phyloP scores from a whole-genome alignment of 2,888 invertebrate species.

The Dyspetes luteomarginatus region DNA sequence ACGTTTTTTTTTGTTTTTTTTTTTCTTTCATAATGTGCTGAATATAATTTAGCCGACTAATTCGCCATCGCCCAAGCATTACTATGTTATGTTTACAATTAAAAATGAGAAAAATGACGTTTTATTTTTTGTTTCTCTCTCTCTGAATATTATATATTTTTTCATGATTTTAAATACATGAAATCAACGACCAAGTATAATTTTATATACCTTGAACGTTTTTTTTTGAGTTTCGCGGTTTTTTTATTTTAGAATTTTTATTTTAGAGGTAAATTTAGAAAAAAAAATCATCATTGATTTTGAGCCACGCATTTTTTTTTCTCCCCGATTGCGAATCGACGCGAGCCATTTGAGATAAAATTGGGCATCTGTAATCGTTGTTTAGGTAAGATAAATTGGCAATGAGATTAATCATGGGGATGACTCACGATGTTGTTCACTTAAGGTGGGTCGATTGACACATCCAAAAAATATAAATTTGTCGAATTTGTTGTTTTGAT shows the following conservation, averaged over 20 bases:
- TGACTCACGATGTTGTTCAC: slow-evolving; percentile 65
- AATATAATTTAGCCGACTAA: slow-evolving; percentile 34
- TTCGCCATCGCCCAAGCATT: slow-evolving; percentile 35
- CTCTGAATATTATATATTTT: slow-evolving; percentile 12
- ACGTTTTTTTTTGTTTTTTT: no score
- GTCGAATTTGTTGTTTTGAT: no score
- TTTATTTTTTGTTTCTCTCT: slow-evolving; percentile 1
- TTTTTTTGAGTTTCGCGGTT: no score
- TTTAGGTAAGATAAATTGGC: slow-evolving; percentile 72
- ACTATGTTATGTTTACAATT: slow-evolving; percentile 19
- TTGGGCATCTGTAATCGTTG: neutral
- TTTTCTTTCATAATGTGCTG: slow-evolving; percentile 41
- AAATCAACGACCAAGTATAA: neutral
- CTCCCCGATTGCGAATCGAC: neutral
- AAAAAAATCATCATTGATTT: no score
- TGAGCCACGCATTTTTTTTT: no score
- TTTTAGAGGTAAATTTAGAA: no score
- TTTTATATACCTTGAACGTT: no score
- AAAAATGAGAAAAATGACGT: slow-evolving; percentile 1
- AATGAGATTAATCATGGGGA: slow-evolving; percentile 64
- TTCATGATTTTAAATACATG: neutral
- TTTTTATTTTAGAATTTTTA: no score
- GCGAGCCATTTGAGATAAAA: neutral
- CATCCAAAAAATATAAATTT: neutral
- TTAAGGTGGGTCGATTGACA: neutral